Conservation (phyloP, 2,113 vertebrate genomes). For the Arvicanthis niloticus region DNA sequence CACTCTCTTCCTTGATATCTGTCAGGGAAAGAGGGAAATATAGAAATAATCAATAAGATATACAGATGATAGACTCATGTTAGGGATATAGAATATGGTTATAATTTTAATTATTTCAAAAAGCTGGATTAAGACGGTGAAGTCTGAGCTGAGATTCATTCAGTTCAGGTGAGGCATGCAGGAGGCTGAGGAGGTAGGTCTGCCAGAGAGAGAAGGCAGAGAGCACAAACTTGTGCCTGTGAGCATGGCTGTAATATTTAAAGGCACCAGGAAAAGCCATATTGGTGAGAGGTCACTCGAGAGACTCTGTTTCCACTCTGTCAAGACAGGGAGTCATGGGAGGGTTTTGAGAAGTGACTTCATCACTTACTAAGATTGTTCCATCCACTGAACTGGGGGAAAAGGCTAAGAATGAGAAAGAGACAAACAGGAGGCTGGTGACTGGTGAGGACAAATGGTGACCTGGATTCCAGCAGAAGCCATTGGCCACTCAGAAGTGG, state of each 20-base stretch:
- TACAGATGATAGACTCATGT: accelerated
- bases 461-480: background rate
- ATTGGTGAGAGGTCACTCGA: accelerated
- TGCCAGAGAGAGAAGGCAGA: no score
- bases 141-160: background rate
- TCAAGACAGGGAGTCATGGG: background rate
- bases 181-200: background rate
- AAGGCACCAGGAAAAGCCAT: accelerated
- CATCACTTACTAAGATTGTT: background rate
- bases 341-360: background rate
- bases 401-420: background rate
- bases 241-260: accelerated
- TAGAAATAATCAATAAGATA: background rate
- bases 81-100: accelerated
- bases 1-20: background rate
- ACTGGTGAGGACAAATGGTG: accelerated
- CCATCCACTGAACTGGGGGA: background rate
- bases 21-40: no score
- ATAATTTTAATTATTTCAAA: background rate
- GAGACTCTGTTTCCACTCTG: no score
- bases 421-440: background rate
- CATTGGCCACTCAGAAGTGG: accelerated
- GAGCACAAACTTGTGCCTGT: accelerated
- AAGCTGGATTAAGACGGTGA: background rate
- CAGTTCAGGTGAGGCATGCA: no score